These are phyloP conservation scores for Saccostrea echinata DNA, from an alignment of 1,140 invertebrate genomes.

Conservation along the genomic window DNA sequence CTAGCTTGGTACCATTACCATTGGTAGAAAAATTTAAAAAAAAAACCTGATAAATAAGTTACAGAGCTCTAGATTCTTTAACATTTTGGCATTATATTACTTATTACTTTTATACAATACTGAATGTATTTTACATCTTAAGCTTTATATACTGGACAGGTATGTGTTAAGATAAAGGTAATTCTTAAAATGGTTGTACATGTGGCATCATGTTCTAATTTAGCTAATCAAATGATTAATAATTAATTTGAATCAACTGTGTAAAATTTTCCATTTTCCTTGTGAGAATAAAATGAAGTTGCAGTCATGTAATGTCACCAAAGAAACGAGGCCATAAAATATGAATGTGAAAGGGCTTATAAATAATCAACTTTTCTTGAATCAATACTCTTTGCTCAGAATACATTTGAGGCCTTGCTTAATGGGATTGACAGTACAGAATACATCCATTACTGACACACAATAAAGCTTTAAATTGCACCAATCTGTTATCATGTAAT, in stretches of 20 bases:
- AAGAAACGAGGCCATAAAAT: neutral
- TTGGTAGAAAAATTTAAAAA: too few relatives aligned
- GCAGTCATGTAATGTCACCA: neutral
- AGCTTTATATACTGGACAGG: too few relatives aligned
- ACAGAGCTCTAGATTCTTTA: too few relatives aligned
- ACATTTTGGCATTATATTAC: too few relatives aligned
- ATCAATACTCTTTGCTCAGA: neutral
- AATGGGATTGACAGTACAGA: neutral
- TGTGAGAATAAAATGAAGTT: neutral
- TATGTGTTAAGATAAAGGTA: too few relatives aligned
- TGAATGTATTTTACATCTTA: too few relatives aligned
- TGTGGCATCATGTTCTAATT: too few relatives aligned
- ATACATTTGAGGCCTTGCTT: neutral
- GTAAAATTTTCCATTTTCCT: neutral
- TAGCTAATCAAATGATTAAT: too few relatives aligned
- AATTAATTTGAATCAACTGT: neutral
- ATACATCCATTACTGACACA: neutral
- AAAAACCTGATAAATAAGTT: too few relatives aligned
- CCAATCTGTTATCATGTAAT: neutral
- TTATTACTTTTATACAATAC: too few relatives aligned
- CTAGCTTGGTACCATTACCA: too few relatives aligned
- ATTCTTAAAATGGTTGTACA: too few relatives aligned
- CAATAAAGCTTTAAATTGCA: neutral
- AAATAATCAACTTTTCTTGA: constrained; percentile 8
- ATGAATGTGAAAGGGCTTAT: neutral